These are phyloP conservation scores for Zele albiditarsus DNA, from an alignment of 2,888 invertebrate genomes.

Conservation along the genomic window DNA sequence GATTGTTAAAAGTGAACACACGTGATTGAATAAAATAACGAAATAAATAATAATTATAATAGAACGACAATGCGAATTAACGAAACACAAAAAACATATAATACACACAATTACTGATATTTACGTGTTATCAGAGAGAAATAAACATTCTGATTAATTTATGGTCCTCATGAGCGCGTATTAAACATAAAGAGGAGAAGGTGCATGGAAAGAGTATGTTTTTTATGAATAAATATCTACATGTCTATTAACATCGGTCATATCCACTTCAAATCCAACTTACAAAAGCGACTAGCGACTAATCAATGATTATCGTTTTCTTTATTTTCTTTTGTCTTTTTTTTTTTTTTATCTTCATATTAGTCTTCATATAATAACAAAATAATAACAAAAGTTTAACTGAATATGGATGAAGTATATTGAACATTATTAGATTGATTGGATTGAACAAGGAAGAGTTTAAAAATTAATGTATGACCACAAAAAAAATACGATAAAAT, in stretches of 20 bases:
- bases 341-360: neutral
- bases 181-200: slow-evolving; percentile 28
- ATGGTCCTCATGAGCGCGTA: slow-evolving; percentile 41
- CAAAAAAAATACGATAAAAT: slow-evolving; percentile 53
- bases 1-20: slow-evolving; percentile 46
- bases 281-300: slow-evolving; percentile 59
- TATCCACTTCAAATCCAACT: slow-evolving; percentile 61
- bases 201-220: slow-evolving; percentile 18
- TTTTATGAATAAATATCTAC: slow-evolving; percentile 38
- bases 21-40: slow-evolving; percentile 37
- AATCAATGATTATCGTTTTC: slow-evolving; percentile 39
- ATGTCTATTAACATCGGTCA: slow-evolving; percentile 54
- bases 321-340: slow-evolving; percentile 6
- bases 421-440: slow-evolving; percentile 9
- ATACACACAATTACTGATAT: slow-evolving; percentile 25
- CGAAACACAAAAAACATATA: slow-evolving; percentile 30
- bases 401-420: neutral
- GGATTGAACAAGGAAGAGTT: slow-evolving; percentile 20
- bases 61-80: slow-evolving; percentile 6
- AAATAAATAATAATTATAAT: slow-evolving; percentile 19
- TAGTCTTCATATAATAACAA: neutral
- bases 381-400: neutral
- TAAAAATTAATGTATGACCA: slow-evolving; percentile 29
- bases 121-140: slow-evolving; percentile 19
- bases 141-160: slow-evolving; percentile 45